Conservation (phyloP, 1,140 invertebrate species). For the Hetaerina americana region DNA sequence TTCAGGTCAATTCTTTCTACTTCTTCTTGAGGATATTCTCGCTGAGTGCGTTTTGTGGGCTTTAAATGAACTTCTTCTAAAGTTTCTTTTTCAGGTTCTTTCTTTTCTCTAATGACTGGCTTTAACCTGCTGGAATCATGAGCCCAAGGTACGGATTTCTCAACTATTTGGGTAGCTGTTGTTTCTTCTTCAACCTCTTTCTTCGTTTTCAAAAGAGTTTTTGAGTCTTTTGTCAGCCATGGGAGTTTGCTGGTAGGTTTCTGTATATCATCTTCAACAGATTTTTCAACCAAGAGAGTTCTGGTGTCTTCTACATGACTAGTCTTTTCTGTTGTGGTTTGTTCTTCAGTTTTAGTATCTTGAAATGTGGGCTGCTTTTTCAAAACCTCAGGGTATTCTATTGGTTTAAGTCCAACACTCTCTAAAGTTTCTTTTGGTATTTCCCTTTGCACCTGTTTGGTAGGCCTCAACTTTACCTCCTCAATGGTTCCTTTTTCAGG, state of each 20-base stretch:
- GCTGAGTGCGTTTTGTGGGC: conserved; percentile 30
- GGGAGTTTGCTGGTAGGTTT: background rate
- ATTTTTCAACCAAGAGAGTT: background rate
- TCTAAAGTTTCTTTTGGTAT: conserved; percentile 18
- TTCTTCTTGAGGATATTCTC: conserved; percentile 5
- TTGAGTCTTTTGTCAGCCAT: background rate
- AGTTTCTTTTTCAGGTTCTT: conserved; percentile 24
- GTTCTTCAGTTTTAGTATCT: background rate
- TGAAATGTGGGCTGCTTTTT: too few species aligned
- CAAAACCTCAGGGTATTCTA: conserved; percentile 12
- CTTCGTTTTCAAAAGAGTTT: background rate
- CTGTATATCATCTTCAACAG: background rate
- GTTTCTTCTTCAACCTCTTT: conserved; percentile 7
- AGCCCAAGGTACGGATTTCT: conserved; percentile 25
- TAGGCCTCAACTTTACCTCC: conserved; percentile 30
- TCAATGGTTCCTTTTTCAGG: conserved; percentile 29
- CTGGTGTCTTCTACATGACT: background rate
- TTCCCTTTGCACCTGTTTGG: conserved; percentile 25
- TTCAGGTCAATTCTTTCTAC: conserved; percentile 10
- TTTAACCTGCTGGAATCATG: conserved; percentile 29
- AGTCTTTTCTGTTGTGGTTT: background rate
- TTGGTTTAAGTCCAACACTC: conserved; percentile 23
- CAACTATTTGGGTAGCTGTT: conserved; percentile 1
- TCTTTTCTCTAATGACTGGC: conserved; percentile 24
- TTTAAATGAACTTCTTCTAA: conserved; percentile 33